phyloP scores from a whole-genome alignment of 2,113 vertebrate genomes.

The Gavialis gangeticus region DNA sequence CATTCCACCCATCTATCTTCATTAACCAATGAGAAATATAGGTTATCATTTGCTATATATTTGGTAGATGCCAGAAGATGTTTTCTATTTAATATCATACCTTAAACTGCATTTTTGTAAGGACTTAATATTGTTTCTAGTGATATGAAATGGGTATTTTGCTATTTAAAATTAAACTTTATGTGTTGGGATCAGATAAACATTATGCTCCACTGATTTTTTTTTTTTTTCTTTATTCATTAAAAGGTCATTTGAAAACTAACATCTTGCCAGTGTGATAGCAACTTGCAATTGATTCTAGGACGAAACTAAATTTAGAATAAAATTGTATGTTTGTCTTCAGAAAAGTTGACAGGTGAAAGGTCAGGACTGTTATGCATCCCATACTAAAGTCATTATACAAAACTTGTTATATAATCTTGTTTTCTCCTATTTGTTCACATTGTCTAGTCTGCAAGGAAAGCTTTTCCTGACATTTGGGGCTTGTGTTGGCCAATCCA shows the following conservation, averaged over 20 bases:
- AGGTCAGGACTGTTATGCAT: constrained; percentile 15
- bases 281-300: constrained; percentile 15
- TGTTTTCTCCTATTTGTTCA: constrained; percentile 5
- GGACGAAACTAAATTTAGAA: constrained; percentile 43
- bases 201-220: not conserved
- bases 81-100: not conserved
- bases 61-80: not conserved
- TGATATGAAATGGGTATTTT: not conserved
- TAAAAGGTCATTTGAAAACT: constrained; percentile 34
- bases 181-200: not conserved
- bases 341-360: constrained; percentile 52
- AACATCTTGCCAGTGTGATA: not conserved
- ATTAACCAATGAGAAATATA: not conserved
- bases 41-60: not conserved
- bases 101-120: not conserved
- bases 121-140: not conserved
- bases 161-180: not conserved
- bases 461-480: not conserved
- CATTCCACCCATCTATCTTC: not conserved
- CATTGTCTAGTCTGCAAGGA: not conserved
- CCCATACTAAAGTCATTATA: not conserved
- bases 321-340: constrained; percentile 50
- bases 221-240: not conserved
- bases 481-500: constrained; percentile 38
- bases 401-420: not conserved